Percentiles rank a stretch among this genome's conserved stretches.
phyloP scores from a whole-genome alignment of 1,140 invertebrate genomes.

The Ostrea denselamellosa region DNA sequence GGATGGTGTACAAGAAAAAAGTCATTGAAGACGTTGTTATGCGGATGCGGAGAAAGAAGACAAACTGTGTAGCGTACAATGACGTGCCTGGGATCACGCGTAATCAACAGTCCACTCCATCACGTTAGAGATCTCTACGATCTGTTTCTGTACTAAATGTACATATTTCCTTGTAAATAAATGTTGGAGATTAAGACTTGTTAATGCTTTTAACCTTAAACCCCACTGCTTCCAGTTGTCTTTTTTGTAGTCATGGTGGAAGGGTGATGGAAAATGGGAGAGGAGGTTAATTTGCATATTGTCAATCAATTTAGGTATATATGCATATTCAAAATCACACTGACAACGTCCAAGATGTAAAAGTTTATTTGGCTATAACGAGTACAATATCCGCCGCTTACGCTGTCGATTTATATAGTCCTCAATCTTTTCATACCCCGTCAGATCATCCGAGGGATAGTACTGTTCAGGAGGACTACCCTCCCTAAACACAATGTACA shows the following conservation, averaged over 20 bases:
- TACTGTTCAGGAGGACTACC: conserved; percentile 92
- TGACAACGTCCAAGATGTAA: background rate
- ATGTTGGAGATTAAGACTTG: background rate
- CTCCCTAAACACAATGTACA: conserved; percentile 94
- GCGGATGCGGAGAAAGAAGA: background rate
- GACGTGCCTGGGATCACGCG: conserved; percentile 49
- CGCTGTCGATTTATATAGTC: conserved; percentile 67
- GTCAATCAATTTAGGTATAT: too few species aligned
- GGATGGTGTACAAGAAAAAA: conserved; percentile 57
- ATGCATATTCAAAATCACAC: background rate
- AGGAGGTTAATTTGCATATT: too few species aligned
- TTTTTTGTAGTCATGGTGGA: too few species aligned
- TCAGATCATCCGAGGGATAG: conserved; percentile 82
- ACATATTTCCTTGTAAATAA: too few species aligned
- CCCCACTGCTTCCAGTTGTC: background rate
- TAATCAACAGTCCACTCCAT: conserved; percentile 41
- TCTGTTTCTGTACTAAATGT: too few species aligned
- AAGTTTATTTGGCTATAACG: conserved; percentile 52
- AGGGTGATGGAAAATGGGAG: too few species aligned
- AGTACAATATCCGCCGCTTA: conserved; percentile 59
- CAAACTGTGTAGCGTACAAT: conserved; percentile 24
- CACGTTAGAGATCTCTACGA: too few species aligned
- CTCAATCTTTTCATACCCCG: conserved; percentile 78
- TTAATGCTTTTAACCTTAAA: background rate
- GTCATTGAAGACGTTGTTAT: conserved; percentile 48